Evolutionary conservation across 2,888 invertebrate species (phyloP), one percentile per base, ranked within the genome.

Genomic region (Pachymerium ferrugineum): DNA sequence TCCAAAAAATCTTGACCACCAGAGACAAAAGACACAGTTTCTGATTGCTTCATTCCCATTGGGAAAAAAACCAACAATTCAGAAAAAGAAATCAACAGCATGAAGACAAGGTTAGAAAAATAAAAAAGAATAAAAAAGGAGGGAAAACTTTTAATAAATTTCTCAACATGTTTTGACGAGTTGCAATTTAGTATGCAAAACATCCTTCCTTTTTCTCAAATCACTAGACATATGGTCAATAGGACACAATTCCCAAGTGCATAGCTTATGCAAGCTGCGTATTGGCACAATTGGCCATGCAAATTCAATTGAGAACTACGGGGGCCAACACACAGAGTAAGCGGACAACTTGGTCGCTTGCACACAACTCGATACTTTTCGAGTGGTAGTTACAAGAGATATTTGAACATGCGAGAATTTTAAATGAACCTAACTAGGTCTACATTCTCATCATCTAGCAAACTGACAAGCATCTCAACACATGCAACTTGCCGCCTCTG

Each of bases 211-310:
- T 47, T 47, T 22, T 47, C 16, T 47, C 16, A 47, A 47, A 47
- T 47, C 47, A 47, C 47, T 16, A 47, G 47, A 47, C 47, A 47
- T 47, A 47, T 47, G 47, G 47, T 47, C 47, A 47, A 47, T 47
- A 47, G 47, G 47, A 47, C 47, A 47, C 22, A 47, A 47, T 47
- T 47, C 47, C 22, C 47, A 47, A 47, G 47, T 19, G 47, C 47
- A 47, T 47, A 47, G 10, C 22, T 47, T 47, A 47, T 47, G 47
- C 47, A 47, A 47, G 47, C 47, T 47, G 47, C 47, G 16, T 47
- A 47, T 47, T 47, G 47, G 47, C 47, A 47, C 47, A 47, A 47
- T 47, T 47, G 47, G 47, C 47, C 47, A 47, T 47, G 47, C 47
- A 47, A 47, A 47, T 47, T 47, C 47, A 47, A 47, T 47, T 47